Conservation (phyloP, 2,888 invertebrate genomes). For the Clusia tigrina region DNA sequence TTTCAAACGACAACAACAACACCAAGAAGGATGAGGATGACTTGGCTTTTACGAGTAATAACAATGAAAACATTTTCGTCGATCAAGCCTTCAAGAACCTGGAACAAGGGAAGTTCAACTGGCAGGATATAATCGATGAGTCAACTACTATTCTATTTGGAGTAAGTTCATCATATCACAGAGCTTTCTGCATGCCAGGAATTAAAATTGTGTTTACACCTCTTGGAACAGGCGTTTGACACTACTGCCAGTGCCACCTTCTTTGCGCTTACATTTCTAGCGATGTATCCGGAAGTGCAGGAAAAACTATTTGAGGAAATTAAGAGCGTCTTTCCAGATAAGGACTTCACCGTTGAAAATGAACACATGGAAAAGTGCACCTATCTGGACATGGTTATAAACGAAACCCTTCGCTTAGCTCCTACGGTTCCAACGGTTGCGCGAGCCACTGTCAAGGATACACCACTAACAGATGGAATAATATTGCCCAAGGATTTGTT, state of each 20-base stretch:
- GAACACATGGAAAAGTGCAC: constrained; percentile 33
- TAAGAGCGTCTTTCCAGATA: constrained; percentile 23
- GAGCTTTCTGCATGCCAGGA: not conserved
- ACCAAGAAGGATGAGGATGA: not conserved
- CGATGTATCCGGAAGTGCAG: constrained; percentile 29
- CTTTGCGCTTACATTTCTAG: constrained; percentile 26
- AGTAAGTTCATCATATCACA: constrained; percentile 19
- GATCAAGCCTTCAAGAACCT: constrained; percentile 31
- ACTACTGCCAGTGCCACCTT: constrained; percentile 26
- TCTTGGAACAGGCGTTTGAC: constrained; percentile 23
- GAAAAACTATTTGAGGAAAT: constrained; percentile 32
- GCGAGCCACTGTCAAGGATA: constrained; percentile 30
- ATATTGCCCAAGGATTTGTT: constrained; percentile 29
- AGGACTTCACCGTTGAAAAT: constrained; percentile 17
- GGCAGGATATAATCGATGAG: constrained; percentile 31
- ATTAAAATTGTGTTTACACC: not conserved
- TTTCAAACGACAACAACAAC: not conserved
- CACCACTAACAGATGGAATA: constrained; percentile 26
- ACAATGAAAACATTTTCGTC: constrained; percentile 32
- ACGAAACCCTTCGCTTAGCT: constrained; percentile 42
- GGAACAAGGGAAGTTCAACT: constrained; percentile 25
- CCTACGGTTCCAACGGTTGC: constrained; percentile 43
- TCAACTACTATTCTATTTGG: constrained; percentile 31
- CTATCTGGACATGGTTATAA: constrained; percentile 44
- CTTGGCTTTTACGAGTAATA: too few relatives aligned